Evolutionary conservation across 2,888 invertebrate genomes (phyloP).

Genomic region (Morpho helenor): DNA sequence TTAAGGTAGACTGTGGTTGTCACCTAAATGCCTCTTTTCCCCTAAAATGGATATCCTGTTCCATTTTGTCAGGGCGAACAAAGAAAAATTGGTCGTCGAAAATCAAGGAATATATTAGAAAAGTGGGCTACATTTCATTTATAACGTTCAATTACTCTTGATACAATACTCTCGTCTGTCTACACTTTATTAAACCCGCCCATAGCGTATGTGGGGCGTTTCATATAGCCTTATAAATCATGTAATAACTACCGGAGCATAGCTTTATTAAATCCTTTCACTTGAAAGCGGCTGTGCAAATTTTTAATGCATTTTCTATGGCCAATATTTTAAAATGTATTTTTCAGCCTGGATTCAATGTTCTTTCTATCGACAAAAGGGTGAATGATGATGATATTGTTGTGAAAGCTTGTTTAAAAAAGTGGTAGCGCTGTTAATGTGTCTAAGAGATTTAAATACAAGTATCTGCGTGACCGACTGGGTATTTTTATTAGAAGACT

Average conservation of each 20-base stretch:
- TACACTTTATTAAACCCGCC: conserved; percentile 51
- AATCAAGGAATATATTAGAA: conserved; percentile 18
- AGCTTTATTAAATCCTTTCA: conserved; percentile 56
- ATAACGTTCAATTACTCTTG: conserved; percentile 35
- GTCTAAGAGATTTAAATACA: too few relatives aligned
- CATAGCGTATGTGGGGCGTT: conserved; percentile 38
- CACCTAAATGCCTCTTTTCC: not conserved
- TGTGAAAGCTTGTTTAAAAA: too few relatives aligned
- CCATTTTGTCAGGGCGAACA: conserved; percentile 1
- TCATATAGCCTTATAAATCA: conserved; percentile 57
- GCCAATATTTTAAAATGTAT: conserved; percentile 19
- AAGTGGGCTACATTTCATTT: conserved; percentile 29
- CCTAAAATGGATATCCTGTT: not conserved
- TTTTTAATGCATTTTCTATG: conserved; percentile 31
- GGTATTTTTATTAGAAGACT: too few relatives aligned
- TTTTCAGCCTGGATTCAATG: not conserved
- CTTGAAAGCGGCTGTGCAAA: conserved; percentile 36
- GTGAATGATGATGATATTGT: too few relatives aligned
- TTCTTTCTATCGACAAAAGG: too few relatives aligned
- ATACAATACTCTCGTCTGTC: conserved; percentile 39
- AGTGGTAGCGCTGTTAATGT: too few relatives aligned
- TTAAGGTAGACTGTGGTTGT: not conserved
- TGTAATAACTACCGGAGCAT: conserved; percentile 46
- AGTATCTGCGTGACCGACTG: too few relatives aligned
- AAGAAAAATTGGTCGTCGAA: conserved; percentile 4